These are phyloP conservation scores for Neocloeon triangulifer DNA, from an alignment of 1,140 invertebrate genomes.

Conservation along the genomic window DNA sequence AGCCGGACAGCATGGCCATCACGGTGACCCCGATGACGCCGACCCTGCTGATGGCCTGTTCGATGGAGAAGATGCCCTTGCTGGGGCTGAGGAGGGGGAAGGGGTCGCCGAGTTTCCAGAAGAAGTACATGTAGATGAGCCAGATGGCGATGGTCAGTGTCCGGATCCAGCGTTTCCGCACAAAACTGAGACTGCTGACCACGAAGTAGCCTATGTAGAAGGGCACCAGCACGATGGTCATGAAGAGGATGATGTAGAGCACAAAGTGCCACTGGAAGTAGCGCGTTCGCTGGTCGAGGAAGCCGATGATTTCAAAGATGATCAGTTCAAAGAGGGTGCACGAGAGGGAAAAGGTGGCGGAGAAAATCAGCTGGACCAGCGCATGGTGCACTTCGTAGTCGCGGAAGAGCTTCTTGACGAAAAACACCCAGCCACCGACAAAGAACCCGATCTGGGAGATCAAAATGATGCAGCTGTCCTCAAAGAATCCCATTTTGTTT, in stretches of 20 bases:
- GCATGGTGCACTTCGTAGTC: constrained; percentile 96
- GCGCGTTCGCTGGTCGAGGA: constrained; percentile 78
- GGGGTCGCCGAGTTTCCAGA: constrained; percentile 98
- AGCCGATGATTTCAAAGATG: constrained; percentile 96
- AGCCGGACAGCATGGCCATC: constrained; percentile 96
- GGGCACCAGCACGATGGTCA: constrained; percentile 90
- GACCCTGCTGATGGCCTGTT: constrained; percentile 87
- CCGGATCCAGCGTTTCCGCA: constrained; percentile 52
- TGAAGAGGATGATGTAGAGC: constrained; percentile 75
- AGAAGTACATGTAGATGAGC: constrained; percentile 83
- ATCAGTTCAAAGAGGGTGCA: constrained; percentile 99
- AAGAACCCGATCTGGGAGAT: constrained; percentile 66
- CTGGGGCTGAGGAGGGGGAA: constrained; percentile 92
- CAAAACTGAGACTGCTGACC: constrained; percentile 73
- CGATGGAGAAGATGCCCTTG: constrained; percentile 83
- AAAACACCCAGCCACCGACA: constrained; percentile 93
- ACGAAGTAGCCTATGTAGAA: constrained; percentile 94
- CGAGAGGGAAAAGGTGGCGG: constrained; percentile 87
- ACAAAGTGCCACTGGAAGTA: constrained; percentile 92
- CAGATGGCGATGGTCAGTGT: constrained; percentile 66
- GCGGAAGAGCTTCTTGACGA: constrained; percentile 91
- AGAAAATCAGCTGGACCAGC: constrained; percentile 89
- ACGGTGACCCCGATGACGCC: constrained; percentile 98
- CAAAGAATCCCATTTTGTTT: constrained; percentile 33
- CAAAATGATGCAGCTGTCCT: constrained; percentile 41